phyloP scores from a whole-genome alignment of 2,113 vertebrate genomes.

The Hemicordylus capensis region DNA sequence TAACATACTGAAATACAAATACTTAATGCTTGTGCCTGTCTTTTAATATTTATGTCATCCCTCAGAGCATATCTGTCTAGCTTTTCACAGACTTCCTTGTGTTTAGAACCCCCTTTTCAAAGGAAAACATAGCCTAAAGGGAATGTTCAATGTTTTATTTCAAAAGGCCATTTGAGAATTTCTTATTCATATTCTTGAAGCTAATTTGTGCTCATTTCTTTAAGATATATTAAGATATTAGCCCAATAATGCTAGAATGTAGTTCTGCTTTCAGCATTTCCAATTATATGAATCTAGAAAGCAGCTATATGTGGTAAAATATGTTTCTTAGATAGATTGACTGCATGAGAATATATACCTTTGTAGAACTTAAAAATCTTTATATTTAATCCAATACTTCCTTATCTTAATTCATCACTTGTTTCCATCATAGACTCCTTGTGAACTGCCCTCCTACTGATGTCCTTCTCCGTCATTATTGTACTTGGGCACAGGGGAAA shows the following conservation, averaged over 20 bases:
- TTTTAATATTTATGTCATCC: conserved; percentile 36
- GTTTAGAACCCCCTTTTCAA: conserved; percentile 22
- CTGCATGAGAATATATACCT: neutral
- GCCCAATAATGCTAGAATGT: conserved; percentile 7
- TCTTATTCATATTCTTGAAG: conserved; percentile 28
- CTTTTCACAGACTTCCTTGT: neutral
- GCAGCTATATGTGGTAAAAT: neutral
- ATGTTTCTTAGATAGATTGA: neutral
- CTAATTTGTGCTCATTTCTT: neutral
- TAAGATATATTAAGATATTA: conserved; percentile 17
- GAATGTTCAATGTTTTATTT: conserved; percentile 33
- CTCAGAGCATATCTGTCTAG: neutral
- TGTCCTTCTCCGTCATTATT: no score
- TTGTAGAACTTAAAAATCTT: conserved; percentile 14
- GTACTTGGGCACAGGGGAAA: no score
- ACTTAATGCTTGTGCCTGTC: neutral
- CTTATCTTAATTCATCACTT: neutral
- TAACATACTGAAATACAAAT: conserved; percentile 43
- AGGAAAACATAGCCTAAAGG: conserved; percentile 36
- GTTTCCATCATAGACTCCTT: neutral
- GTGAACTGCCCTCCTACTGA: neutral
- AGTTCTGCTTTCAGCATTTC: conserved; percentile 22
- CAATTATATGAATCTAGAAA: neutral
- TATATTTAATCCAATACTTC: conserved; percentile 8
- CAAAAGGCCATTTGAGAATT: conserved; percentile 38